phyloP scores from a whole-genome alignment of 1,140 invertebrate species.

The Drosophila yakuba region DNA sequence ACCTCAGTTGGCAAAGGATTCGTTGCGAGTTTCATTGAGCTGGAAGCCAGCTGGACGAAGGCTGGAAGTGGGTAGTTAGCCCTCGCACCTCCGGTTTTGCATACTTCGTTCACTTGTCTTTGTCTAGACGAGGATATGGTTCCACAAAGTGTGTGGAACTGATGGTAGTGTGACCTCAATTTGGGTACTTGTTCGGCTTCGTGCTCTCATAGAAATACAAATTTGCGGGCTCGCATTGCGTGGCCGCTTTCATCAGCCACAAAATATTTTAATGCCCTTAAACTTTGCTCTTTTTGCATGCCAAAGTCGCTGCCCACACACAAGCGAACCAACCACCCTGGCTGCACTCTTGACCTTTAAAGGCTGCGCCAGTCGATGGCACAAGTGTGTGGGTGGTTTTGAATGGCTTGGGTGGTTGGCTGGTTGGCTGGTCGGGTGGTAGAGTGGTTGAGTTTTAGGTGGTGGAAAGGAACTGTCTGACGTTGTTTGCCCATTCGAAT shows the following conservation, averaged over 20 bases:
- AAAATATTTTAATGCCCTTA: constrained; percentile 79
- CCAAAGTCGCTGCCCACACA: constrained; percentile 45
- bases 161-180: constrained; percentile 56
- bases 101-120: neutral
- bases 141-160: constrained; percentile 10
- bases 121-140: constrained; percentile 15
- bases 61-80: neutral
- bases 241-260: constrained; percentile 73
- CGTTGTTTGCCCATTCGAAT: constrained; percentile 10
- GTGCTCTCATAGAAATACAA: constrained; percentile 43
- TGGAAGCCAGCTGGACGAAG: constrained; percentile 32
- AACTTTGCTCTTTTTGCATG: constrained; percentile 78
- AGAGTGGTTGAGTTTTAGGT: constrained; percentile 8
- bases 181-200: constrained; percentile 60
- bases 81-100: constrained; percentile 6
- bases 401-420: constrained; percentile 7
- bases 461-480: constrained; percentile 53
- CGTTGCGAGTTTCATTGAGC: constrained; percentile 62
- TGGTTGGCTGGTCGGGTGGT: neutral
- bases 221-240: constrained; percentile 65
- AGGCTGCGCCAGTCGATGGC: constrained; percentile 46
- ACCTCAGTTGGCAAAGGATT: constrained; percentile 54
- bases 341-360: constrained; percentile 82
- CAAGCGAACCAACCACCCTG: constrained; percentile 19
- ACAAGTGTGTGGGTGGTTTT: constrained; percentile 39